A percentile compares a stretch with the other conserved stretches of the same genome.
phyloP scores from a whole-genome alignment of 2,888 invertebrate species.

The Sphaerophoria rueppellii region DNA sequence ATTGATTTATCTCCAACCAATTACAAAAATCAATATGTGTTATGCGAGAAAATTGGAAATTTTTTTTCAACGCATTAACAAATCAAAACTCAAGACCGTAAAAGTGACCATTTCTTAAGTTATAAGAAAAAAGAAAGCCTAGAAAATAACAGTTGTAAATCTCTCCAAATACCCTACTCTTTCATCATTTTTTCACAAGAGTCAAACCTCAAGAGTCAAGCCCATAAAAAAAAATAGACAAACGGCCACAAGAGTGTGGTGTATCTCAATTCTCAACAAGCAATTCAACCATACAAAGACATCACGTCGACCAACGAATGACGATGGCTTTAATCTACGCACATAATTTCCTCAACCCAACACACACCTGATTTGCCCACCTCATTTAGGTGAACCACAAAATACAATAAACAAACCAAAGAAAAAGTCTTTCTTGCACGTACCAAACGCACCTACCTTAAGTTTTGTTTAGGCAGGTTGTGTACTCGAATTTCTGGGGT shows the following conservation, averaged over 20 bases:
- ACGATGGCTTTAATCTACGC: slow-evolving; percentile 30
- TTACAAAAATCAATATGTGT: slow-evolving; percentile 20
- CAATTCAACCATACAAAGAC: too few species aligned
- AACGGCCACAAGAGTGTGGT: slow-evolving; percentile 51
- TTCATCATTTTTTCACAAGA: slow-evolving; percentile 16
- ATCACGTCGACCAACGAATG: too few species aligned
- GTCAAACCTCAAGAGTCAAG: slow-evolving; percentile 37
- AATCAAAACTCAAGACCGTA: slow-evolving; percentile 33
- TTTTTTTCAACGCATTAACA: slow-evolving; percentile 40
- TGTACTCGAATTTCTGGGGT: slow-evolving; percentile 22
- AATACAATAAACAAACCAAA: slow-evolving; percentile 23
- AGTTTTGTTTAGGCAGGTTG: too few species aligned
- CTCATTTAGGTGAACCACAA: slow-evolving; percentile 52
- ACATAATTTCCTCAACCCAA: slow-evolving; percentile 6
- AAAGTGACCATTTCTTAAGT: slow-evolving; percentile 24
- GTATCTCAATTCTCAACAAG: slow-evolving; percentile 13
- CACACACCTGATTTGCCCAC: slow-evolving; percentile 63
- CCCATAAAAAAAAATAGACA: slow-evolving; percentile 55
- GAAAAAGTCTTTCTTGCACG: slow-evolving; percentile 9
- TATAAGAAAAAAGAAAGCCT: slow-evolving; percentile 61
- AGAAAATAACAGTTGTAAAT: slow-evolving; percentile 55
- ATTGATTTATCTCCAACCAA: not conserved
- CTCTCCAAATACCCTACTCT: slow-evolving; percentile 32
- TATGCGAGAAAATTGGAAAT: slow-evolving; percentile 58
- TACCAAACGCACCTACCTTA: not conserved